phyloP scores from a whole-genome alignment of 2,113 vertebrate genomes.

The Petrocephalus zakoni region DNA sequence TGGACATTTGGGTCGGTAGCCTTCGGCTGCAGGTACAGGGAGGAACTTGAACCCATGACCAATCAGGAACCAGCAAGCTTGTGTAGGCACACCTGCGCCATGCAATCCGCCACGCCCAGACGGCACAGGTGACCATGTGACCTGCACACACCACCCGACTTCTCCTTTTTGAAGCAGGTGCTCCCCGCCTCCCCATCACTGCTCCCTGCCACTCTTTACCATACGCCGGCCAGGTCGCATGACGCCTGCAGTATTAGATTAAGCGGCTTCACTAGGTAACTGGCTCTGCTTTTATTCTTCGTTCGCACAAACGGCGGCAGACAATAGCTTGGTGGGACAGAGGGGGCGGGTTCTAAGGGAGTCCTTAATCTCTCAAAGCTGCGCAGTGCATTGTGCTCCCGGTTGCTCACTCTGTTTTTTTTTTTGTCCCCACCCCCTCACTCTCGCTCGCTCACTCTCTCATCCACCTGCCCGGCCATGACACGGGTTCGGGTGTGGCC shows the following conservation, averaged over 20 bases:
- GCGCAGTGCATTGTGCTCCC: constrained; percentile 32
- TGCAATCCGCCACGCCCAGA: background rate
- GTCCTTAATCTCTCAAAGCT: constrained; percentile 44
- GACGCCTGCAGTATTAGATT: background rate
- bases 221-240: background rate
- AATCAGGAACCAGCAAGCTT: background rate
- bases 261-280: background rate
- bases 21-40: background rate
- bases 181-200: too few species aligned
- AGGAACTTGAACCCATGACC: background rate
- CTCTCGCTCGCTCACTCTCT: constrained; percentile 31
- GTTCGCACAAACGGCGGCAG: background rate
- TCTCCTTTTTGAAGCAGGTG: background rate
- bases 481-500: constrained; percentile 44
- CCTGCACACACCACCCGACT: background rate
- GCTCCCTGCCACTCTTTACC: background rate
- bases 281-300: background rate
- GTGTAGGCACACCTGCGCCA: background rate
- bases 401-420: constrained; percentile 23
- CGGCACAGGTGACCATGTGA: background rate
- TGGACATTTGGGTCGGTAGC: background rate
- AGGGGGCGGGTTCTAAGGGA: constrained; percentile 33
- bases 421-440: constrained; percentile 32
- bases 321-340: background rate
- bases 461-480: constrained; percentile 40